Evolutionary conservation across 1,140 invertebrate genomes (phyloP).

Genomic region (Alviniconcha marisindica): DNA sequence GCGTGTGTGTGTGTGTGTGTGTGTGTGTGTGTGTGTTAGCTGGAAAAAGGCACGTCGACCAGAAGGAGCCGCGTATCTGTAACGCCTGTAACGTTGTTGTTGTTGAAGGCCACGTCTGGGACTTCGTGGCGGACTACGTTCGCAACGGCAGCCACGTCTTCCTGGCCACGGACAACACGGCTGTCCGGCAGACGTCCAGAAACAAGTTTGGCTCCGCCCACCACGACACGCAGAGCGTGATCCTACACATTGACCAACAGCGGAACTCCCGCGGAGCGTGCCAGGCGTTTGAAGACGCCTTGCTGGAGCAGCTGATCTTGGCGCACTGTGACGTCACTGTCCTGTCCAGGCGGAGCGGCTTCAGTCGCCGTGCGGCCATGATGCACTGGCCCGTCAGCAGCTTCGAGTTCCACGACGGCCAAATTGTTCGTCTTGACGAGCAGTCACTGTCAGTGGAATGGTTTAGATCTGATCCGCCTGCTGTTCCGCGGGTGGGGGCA

Average conservation of each 20-base stretch:
- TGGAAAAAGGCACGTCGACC: no score
- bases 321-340: slow-evolving; percentile 51
- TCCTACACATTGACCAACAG: slow-evolving; percentile 49
- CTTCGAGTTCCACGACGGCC: no score
- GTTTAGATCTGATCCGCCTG: no score
- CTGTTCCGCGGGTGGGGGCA: no score
- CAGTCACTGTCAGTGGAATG: no score
- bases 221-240: slow-evolving; percentile 32
- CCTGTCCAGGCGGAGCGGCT: slow-evolving; percentile 42
- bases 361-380: slow-evolving; percentile 29
- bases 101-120: neutral
- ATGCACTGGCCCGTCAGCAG: no score
- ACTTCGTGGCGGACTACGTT: neutral
- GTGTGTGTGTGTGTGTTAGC: no score
- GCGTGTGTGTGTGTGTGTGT: no score
- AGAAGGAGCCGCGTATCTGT: no score
- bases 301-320: slow-evolving; percentile 53
- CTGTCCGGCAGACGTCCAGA: neutral
- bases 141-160: slow-evolving; percentile 14
- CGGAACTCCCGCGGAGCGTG: slow-evolving; percentile 20
- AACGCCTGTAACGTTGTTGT: no score
- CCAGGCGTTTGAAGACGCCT: slow-evolving; percentile 40
- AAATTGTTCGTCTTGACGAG: no score
- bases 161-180: slow-evolving; percentile 12
- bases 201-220: neutral